phyloP scores from a whole-genome alignment of 2,797 vertebrate species.

The Leucoraja ocellata region DNA sequence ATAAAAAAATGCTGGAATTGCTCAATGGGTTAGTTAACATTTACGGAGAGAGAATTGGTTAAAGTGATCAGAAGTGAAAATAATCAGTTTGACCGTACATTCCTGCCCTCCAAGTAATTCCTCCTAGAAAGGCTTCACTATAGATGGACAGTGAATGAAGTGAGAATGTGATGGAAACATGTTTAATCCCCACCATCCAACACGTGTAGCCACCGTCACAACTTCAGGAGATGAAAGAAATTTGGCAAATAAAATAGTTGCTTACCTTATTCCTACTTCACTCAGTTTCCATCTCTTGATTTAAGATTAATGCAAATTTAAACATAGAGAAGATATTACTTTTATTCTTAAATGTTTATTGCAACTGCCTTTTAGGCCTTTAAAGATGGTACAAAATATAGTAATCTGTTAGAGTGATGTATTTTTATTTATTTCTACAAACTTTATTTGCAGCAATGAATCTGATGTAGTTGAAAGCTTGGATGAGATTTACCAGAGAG shows the following conservation, averaged over 20 bases:
- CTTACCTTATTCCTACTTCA: background rate
- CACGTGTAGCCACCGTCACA: background rate
- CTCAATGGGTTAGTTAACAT: no score
- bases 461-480: slow-evolving; percentile 83
- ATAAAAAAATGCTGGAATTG: no score
- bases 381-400: background rate
- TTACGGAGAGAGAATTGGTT: no score
- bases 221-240: background rate
- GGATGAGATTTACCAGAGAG: slow-evolving; percentile 77
- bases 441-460: slow-evolving; percentile 66
- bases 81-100: background rate
- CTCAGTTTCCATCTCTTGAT: background rate
- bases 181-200: background rate
- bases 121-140: background rate
- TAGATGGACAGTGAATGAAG: background rate
- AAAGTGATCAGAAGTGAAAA: no score
- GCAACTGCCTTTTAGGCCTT: no score
- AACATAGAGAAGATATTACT: background rate
- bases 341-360: background rate
- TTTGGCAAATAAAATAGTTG: background rate
- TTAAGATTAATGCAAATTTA: background rate
- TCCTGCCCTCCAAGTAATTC: background rate
- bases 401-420: background rate
- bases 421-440: slow-evolving; percentile 24
- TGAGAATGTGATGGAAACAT: background rate